Base-by-base conservation (phyloP, 2,888 invertebrate genomes). In the Drosophila niveifrons region DNA sequence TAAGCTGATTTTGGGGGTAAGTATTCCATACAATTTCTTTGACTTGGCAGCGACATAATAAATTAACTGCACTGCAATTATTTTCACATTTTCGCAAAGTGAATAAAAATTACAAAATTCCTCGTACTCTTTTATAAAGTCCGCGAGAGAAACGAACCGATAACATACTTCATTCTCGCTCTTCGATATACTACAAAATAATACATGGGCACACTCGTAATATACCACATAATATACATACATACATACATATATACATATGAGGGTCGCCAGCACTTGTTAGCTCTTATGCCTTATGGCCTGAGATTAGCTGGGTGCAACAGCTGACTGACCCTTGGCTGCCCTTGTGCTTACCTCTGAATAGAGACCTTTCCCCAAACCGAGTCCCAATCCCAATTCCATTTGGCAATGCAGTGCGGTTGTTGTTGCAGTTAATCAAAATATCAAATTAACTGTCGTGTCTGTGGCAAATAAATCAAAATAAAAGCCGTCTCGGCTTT, bases 381-480 rank as follows among this genome's bases (percentile, higher is more conserved):
- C 13, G 7, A 18, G 8, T 34, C 36, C 18, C 51, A 34, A 52
- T 43, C 18, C 18, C 47, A 46, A 36, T 36, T n/a, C 36, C n/a
- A 36, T 11, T 36, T 58, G 78, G 36, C 51, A 57, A 44, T 31
- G 58, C 28, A 29, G 13, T 72, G 74, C 31, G 59, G 34, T 73
- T 73, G 76, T 75, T 81, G 86, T 83, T 85, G 92, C 89, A 91
- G 91, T 92, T 92, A 92, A 92, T 92, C 92, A 92, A 92, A 92
- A 92, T 92, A 92, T 92, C 92, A 92, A 92, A 92, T 92, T 92
- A 92, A 92, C 91, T 92, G 91, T 92, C 92, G 92, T 92, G 92
- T 90, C 91, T 90, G 91, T 89, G 88, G 91, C 89, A 89, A 82
- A 92, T 92, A 92, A 92, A 92, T 92, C 92, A 92, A 84, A 89